Conservation (phyloP, 2,888 invertebrate genomes). For the Xanthorhoe designata region DNA sequence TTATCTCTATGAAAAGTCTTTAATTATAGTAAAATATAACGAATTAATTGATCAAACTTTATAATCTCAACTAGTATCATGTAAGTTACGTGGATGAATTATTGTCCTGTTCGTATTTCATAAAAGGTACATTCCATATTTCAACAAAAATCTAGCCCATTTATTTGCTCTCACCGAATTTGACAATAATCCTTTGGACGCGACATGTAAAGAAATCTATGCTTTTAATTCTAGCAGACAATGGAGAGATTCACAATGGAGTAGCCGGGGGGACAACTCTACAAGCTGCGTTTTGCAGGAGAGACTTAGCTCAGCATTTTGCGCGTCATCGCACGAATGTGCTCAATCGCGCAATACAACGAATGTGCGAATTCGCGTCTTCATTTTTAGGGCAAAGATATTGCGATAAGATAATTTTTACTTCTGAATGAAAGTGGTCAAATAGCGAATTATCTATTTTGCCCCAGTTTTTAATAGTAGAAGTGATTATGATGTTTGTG, state of each 20-base stretch:
- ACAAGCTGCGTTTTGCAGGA: constrained; percentile 41
- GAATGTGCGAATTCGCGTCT: constrained; percentile 40
- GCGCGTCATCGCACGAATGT: constrained; percentile 5
- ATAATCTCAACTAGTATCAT: neutral
- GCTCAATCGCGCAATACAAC: neutral
- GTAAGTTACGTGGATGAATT: neutral
- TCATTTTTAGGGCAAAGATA: constrained; percentile 44
- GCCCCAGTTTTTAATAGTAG: constrained; percentile 38
- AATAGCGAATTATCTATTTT: constrained; percentile 42
- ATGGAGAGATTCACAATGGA: constrained; percentile 45
- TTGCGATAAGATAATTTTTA: constrained; percentile 45
- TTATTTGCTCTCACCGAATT: constrained; percentile 28
- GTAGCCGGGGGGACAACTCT: constrained; percentile 39
- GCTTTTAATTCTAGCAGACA: constrained; percentile 43
- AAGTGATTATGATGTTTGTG: constrained; percentile 19
- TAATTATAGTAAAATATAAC: neutral
- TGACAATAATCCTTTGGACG: constrained; percentile 38
- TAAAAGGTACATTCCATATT: neutral
- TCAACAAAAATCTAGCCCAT: constrained; percentile 15
- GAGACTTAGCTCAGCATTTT: constrained; percentile 2
- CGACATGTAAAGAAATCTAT: constrained; percentile 41
- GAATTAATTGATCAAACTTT: neutral
- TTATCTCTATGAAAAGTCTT: neutral
- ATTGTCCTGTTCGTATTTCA: neutral
- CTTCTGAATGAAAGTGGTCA: constrained; percentile 38